phyloP scores from a whole-genome alignment of 2,888 invertebrate species.

The Teleogryllus oceanicus region DNA sequence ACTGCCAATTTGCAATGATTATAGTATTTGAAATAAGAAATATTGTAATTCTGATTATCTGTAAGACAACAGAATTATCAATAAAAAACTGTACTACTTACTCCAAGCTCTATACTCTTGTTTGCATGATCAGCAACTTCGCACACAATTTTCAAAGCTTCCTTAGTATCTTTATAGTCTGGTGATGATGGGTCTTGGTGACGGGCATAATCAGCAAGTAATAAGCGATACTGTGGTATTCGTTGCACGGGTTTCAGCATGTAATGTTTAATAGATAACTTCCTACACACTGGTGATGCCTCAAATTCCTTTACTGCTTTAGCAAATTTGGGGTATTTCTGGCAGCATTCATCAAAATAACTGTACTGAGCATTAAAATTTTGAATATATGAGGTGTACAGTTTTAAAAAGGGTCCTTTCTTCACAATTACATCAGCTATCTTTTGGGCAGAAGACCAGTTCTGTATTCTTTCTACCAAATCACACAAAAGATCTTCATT shows the following conservation, averaged over 20 bases:
- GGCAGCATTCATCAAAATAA: slow-evolving; percentile 51
- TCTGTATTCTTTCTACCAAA: slow-evolving; percentile 49
- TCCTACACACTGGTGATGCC: slow-evolving; percentile 42
- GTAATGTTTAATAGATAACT: slow-evolving; percentile 58
- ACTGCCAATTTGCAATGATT: too few species aligned
- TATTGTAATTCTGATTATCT: too few species aligned
- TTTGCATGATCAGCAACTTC: slow-evolving; percentile 58
- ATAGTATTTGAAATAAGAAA: too few species aligned
- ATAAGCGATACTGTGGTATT: slow-evolving; percentile 61
- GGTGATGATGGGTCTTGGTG: slow-evolving; percentile 51
- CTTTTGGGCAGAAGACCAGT: slow-evolving; percentile 49
- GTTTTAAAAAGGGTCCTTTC: slow-evolving; percentile 58
- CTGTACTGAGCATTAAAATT: slow-evolving; percentile 53
- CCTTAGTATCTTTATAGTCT: slow-evolving; percentile 58
- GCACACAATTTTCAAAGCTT: slow-evolving; percentile 55
- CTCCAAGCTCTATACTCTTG: slow-evolving; percentile 54
- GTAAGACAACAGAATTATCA: too few species aligned
- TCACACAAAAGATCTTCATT: slow-evolving; percentile 54
- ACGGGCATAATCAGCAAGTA: slow-evolving; percentile 59
- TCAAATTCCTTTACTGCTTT: slow-evolving; percentile 53
- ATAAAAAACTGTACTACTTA: slow-evolving; percentile 42
- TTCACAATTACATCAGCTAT: slow-evolving; percentile 56
- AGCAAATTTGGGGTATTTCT: slow-evolving; percentile 51
- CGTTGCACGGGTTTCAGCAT: slow-evolving; percentile 66
- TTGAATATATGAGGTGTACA: slow-evolving; percentile 55